Evolutionary conservation across 2,113 vertebrate genomes (phyloP), one percentile per base, ranked within the genome.

Genomic region (Cepphus grylle): DNA sequence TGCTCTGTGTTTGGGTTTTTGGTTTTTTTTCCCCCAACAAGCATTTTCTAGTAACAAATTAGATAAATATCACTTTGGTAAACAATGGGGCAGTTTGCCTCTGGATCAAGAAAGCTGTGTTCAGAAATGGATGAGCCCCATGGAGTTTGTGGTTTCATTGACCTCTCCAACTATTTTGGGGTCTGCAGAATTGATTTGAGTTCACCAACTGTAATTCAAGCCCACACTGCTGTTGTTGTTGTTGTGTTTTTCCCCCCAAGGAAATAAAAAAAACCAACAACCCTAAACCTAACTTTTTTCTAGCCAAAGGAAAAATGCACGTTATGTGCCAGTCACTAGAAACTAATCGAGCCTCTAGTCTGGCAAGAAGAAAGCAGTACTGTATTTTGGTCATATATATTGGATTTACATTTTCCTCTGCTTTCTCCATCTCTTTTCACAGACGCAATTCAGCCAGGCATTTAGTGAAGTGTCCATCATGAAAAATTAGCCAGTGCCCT

Each of bases 141-240:
- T 84, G 96, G 94, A 93, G 67, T 80, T 84, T 96, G 91, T 0
- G 81, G 94, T 93, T 96, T 97, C 55, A 27, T 56, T 87, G 88
- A 83, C 80, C 49, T 95, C 73, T 94, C 69, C 81, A 91, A 58
- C 32, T 94, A 85, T 95, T 90, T 77, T 85, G 38, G 95, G 89
- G 78, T 52, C 83, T 86, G 76, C 43, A 83, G 86, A 91, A 97
- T 92, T 91, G 3, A 84, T 91, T 63, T 86, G 92, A 96, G 88
- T 88, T 94, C 88, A 90, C 43, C 58, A 88, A 10, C 38, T 81
- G 86, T 83, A 96, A 93, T 80, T 81, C 86, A 94, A 96, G 67
- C 58, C 77, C 61, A 74, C 52, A 63, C 7, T 58, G 53, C 69
- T 86, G 83, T 85, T 91, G 53, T 72, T 86, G 83, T 85, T 91